Evolutionary conservation across 2,113 vertebrate species (phyloP), one percentile per base, ranked within the genome.

Genomic region (Cyprinodon tularosa): DNA sequence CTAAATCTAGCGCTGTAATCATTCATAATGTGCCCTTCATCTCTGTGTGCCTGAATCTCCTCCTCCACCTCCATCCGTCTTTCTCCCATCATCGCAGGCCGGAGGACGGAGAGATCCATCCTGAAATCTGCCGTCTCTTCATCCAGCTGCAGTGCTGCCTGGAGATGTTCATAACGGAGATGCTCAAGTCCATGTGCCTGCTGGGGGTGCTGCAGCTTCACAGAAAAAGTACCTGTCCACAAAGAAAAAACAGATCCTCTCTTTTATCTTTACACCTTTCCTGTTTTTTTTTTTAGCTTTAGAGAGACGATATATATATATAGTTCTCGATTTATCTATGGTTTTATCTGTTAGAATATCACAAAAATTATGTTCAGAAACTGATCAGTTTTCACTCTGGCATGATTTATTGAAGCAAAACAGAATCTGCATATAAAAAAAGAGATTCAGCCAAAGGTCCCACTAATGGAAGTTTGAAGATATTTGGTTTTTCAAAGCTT

Each of bases 101-200:
- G 47, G 97, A 98, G 95, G 97, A 98, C 87, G 97, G 96, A 76
- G 97, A 99, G 88, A 98, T 99, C 90, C 96, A 97, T 74, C 97
- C 97, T 72, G 98, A 99, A 94, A 97, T 99, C 88, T 99, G 97
- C 81, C 95, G 97, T 70, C 93, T 99, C 76, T 99, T 97, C 82
- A 98, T 99, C 89, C 98, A 99, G 94, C 93, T 99, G 79, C 97
- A 99, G 81, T 98, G 97, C 89, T 98, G 97, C 90, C 94, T 99
- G 92, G 98, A 99, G 95, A 99, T 99, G 98, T 99, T 98, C 81
- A 95, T 97, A 48, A 96, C 97, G 37, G 98, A 99, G 94, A 99
- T 99, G 98, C 95, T 99, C 1, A 99, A 99, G 84, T 98, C 97
- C 82, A 93, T 98, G 86, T 99, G 96, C 89, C 95, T 99, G 76